These are phyloP conservation scores for Zosterops japonicus DNA, from an alignment of 2,113 vertebrate species.

Conservation along the genomic window DNA sequence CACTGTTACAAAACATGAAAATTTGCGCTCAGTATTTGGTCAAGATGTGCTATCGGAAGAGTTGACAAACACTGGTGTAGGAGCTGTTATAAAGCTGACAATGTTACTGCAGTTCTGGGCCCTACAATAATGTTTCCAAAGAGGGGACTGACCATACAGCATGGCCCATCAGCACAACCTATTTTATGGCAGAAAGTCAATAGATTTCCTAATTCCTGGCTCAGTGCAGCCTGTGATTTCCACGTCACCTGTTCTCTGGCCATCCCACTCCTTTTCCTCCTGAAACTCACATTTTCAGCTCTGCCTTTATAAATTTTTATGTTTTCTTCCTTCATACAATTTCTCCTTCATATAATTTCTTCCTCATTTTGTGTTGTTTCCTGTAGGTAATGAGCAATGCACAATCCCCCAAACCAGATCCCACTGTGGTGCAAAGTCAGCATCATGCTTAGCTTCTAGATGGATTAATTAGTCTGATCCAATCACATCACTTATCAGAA, in stretches of 20 bases:
- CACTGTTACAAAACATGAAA: neutral
- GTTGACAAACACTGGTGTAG: neutral
- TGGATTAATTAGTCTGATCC: neutral
- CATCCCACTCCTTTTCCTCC: neutral
- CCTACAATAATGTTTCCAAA: neutral
- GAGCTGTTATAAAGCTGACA: neutral
- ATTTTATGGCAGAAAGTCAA: neutral
- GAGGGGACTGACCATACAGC: neutral
- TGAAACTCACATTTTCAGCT: neutral
- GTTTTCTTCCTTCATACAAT: neutral
- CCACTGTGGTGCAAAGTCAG: neutral
- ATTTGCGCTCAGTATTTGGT: neutral
- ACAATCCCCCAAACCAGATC: neutral
- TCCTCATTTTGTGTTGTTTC: neutral
- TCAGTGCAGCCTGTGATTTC: neutral
- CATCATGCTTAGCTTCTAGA: neutral
- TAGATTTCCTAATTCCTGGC: neutral
- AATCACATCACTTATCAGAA: neutral
- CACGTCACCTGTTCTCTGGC: neutral
- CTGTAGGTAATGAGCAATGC: neutral
- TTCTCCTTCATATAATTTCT: neutral
- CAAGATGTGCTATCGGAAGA: neutral
- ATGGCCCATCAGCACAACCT: neutral
- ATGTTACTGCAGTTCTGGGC: accelerated
- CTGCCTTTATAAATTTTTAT: neutral